Percentiles rank a stretch among this genome's conserved stretches.
Evolutionary conservation across 1,140 invertebrate species (phyloP).

Genomic region (Archivesica marissinica): DNA sequence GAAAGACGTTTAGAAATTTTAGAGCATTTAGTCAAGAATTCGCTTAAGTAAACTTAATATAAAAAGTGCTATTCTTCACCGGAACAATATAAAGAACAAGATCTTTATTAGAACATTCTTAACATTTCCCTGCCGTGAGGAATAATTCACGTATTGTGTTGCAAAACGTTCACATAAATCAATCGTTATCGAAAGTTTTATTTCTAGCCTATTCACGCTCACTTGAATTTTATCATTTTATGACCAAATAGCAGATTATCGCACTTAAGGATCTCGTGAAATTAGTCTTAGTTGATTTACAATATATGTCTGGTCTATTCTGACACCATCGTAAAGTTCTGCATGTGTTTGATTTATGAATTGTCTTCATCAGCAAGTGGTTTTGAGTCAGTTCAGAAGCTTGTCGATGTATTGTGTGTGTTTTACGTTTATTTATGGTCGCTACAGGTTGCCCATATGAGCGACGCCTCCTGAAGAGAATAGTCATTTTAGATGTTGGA

Average conservation of each 20-base stretch:
- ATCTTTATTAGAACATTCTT: conserved; percentile 24
- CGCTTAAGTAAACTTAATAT: not conserved
- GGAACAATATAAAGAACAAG: not conserved
- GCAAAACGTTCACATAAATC: conserved; percentile 14
- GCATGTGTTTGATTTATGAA: conserved; percentile 24
- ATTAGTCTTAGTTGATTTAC: conserved; percentile 48
- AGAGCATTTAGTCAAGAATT: too few relatives aligned
- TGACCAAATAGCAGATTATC: conserved; percentile 48
- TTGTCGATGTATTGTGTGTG: too few relatives aligned
- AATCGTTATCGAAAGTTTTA: conserved; percentile 44
- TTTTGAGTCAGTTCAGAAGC: too few relatives aligned
- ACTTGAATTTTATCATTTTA: conserved; percentile 48
- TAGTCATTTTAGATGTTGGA: too few relatives aligned
- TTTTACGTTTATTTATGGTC: too few relatives aligned
- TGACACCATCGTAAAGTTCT: conserved; percentile 8
- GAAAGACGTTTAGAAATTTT: too few relatives aligned
- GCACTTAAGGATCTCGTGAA: conserved; percentile 31
- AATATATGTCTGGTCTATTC: conserved; percentile 24
- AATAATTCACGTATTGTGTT: conserved; percentile 41
- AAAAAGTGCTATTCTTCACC: not conserved
- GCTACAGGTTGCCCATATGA: too few relatives aligned
- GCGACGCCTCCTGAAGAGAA: too few relatives aligned
- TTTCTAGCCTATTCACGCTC: conserved; percentile 27
- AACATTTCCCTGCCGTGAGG: conserved; percentile 15
- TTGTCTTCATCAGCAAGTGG: too few relatives aligned